phyloP scores from a whole-genome alignment of 2,113 vertebrate species.

The Oryzias melastigma region DNA sequence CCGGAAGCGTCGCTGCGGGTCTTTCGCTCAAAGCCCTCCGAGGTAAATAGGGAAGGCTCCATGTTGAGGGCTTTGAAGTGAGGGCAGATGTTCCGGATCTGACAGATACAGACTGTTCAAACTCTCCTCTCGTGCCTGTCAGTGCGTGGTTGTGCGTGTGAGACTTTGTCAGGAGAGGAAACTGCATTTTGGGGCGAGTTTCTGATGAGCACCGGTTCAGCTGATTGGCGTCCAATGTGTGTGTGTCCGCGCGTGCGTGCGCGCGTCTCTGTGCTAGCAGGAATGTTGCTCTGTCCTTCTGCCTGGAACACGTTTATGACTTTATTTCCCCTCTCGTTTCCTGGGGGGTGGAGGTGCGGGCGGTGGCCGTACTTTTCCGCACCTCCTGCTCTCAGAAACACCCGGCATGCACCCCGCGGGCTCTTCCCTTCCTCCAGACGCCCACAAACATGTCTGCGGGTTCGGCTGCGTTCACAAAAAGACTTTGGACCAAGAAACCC shows the following conservation, averaged over 20 bases:
- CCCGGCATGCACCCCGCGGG: background rate
- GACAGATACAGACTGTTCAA: background rate
- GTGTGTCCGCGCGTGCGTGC: slow-evolving; percentile 19
- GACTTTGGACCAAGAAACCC: too few relatives aligned
- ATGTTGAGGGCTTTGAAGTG: slow-evolving; percentile 30
- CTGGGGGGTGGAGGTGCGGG: slow-evolving; percentile 41
- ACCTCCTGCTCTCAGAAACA: slow-evolving; percentile 13
- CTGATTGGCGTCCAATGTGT: slow-evolving; percentile 13
- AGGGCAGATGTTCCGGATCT: slow-evolving; percentile 29
- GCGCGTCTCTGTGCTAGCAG: slow-evolving; percentile 14
- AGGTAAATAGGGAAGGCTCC: background rate
- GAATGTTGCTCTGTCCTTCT: slow-evolving; percentile 48
- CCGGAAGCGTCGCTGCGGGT: background rate
- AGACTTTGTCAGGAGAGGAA: background rate
- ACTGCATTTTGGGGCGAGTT: background rate
- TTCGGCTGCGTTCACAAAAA: too few relatives aligned
- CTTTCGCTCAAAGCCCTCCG: too few relatives aligned
- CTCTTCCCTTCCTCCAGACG: background rate
- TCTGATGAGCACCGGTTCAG: slow-evolving; percentile 45
- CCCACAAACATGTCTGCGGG: slow-evolving; percentile 19
- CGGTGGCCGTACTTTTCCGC: slow-evolving; percentile 13
- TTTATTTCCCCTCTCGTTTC: slow-evolving; percentile 65
- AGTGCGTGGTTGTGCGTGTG: background rate
- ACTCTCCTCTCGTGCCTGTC: background rate
- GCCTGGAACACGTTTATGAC: slow-evolving; percentile 62